Base-by-base conservation (phyloP, 2,888 invertebrate genomes). In the Eretmocerus hayati region DNA sequence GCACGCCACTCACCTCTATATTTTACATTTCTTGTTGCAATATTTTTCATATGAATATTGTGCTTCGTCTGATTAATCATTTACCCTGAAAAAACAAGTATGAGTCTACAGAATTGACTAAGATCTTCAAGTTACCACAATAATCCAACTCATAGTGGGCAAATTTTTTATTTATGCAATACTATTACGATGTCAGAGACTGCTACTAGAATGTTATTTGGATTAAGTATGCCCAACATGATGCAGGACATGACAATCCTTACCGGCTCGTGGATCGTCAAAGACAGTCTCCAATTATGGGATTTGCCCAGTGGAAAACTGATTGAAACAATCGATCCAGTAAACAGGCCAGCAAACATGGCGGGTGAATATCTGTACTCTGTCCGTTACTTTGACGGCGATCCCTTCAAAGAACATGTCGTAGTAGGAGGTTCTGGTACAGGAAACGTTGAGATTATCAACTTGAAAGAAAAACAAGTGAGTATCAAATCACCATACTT, bases 281-380 rank as follows among this genome's bases (percentile, higher is more conserved):
- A 74, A 2, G 75, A 77, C 36, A 78, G 76, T 18, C 63, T 81
- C 1, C 72, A 76, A 26, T 58, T 76, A 1, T 81, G 80, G 80
- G 80, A 81, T 53, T 55, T 79, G 33, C 67, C 63, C 5, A 75
- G 76, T 2, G 75, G 71, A 49, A 77, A 76, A 60, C 64, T 74
- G 31, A 55, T 78, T 11, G 72, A 67, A 46, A 64, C 75, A 15
- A 63, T 80, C 31, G 65, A 72, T 23, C 76, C 75, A 0, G 72
- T n/a, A 33, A 80, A 81, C 58, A 65, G 80, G 37, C 66, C 75
- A 26, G 72, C 71, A 0, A 73, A 75, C 36, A 69, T 78, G 0
- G 76, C 77, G 31, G 80, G 80, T 0, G 80, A 81, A 57, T 81
- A 77, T 57, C 69, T 79, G 5, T 79, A 79, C 54, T 72, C 77